phyloP scores from a whole-genome alignment of 2,113 vertebrate genomes.

The Oreochromis niloticus region DNA sequence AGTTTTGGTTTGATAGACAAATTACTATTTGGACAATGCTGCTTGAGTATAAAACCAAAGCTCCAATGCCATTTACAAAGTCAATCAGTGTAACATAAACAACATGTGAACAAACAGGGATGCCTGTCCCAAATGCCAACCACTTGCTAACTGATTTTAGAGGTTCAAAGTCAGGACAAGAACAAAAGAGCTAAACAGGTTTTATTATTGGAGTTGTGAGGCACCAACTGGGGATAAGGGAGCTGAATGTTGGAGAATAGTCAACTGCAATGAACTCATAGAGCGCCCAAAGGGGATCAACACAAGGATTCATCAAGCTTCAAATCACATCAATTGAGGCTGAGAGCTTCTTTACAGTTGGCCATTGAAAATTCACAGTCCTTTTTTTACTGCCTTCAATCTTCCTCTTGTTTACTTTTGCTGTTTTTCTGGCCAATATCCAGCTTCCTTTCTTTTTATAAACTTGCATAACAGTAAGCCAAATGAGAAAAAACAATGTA shows the following conservation, averaged over 20 bases:
- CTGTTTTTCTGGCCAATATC: background rate
- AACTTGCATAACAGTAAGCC: background rate
- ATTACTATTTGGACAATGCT: background rate
- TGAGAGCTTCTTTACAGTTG: constrained; percentile 39
- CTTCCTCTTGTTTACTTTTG: constrained; percentile 33
- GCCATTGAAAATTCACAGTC: constrained; percentile 28
- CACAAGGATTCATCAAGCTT: constrained; percentile 49
- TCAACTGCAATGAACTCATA: constrained; percentile 26
- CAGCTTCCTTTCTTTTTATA: background rate
- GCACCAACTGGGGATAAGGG: background rate
- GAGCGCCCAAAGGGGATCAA: constrained; percentile 17
- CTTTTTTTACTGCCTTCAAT: constrained; percentile 23
- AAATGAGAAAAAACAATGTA: background rate
- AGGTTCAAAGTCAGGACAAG: constrained; percentile 35
- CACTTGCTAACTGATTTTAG: background rate
- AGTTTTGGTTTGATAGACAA: background rate
- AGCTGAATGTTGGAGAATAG: constrained; percentile 26
- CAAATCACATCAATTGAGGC: constrained; percentile 54
- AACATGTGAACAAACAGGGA: constrained; percentile 31
- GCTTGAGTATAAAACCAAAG: background rate
- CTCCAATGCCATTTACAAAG: constrained; percentile 19
- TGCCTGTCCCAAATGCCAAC: background rate
- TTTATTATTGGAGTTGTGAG: constrained; percentile 17
- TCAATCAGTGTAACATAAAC: background rate
- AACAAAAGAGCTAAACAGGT: constrained; percentile 24